Evolutionary conservation across 1,140 invertebrate genomes (phyloP), one percentile per base, ranked within the genome.

Genomic region (Cylas formicarius): DNA sequence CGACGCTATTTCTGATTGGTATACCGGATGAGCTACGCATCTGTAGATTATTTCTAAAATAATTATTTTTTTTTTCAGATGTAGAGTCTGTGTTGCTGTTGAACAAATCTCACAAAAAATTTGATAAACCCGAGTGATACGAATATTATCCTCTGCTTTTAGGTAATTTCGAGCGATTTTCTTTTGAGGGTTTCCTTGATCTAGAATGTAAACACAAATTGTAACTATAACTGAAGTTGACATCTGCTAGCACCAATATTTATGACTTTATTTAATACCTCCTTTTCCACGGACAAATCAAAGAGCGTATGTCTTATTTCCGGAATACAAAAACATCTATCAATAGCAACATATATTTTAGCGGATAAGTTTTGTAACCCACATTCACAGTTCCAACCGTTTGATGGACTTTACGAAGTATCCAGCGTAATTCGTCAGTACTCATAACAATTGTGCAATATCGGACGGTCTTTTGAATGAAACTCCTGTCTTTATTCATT

Each of bases 211-310:
- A 6, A 56, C 16, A 19, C 57, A 8, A 17, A 40, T 52, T 34
- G 29, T 46, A 2, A 57, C 38, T 24, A 60, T 39, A 4, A 50
- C 41, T 7, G 56, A 45, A 2, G 51, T 56, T n/a, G 56, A 22
- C 56, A 60, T 60, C 14, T 47, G 47, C 17, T 58, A n/a, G 16
- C 53, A 56, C 31, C 58, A 60, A 24, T 55, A 60, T 29, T 52
- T 56, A 34, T 60, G 58, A 14, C 34, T 39, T 0, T 42, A 9
- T 36, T 56, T 31, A 60, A 37, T 16, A 58, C 50, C 4, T 53
- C 49, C 16, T 58, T 50, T 37, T 60, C 56, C 0, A 57, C 46
- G 2, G 58, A 60, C 3, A 60, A 39, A 49, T 60, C 57, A 37
- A 60, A 60, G 2, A 60, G 43, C 4, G 43, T 53, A 44, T 60